Evolutionary conservation across 2,797 vertebrate species (phyloP).

Genomic region (Psittacula derbiana): DNA sequence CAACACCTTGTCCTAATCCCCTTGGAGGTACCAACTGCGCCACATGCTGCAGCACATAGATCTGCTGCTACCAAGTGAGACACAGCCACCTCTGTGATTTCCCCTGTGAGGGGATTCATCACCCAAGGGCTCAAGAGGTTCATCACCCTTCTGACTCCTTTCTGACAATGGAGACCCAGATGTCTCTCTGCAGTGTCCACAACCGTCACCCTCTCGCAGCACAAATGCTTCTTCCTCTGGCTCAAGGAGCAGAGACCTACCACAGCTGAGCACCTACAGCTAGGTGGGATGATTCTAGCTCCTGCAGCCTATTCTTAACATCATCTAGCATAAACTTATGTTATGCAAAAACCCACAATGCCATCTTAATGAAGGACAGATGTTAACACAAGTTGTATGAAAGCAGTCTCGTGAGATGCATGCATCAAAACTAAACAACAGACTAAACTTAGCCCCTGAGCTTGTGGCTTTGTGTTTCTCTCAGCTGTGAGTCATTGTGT

Average conservation of each 20-base stretch:
- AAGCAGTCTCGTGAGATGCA: neutral
- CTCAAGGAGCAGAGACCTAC: neutral
- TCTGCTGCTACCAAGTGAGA: neutral
- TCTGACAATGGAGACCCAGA: neutral
- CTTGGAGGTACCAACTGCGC: neutral
- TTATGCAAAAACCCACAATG: neutral
- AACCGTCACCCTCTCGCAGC: neutral
- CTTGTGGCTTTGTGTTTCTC: neutral
- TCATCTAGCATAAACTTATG: neutral
- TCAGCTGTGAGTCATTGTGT: slow-evolving; percentile 34
- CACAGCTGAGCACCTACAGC: neutral
- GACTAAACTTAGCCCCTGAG: neutral
- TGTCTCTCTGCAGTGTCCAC: neutral
- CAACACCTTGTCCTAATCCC: neutral
- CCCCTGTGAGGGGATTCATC: neutral
- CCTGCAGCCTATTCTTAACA: neutral
- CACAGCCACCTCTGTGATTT: neutral
- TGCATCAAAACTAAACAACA: neutral
- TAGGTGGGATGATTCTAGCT: neutral
- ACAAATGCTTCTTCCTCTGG: neutral
- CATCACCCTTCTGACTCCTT: neutral
- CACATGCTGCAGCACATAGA: fast-evolving
- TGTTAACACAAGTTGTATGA: neutral
- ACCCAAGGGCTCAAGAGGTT: neutral
- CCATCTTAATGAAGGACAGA: neutral